Evolutionary conservation across 2,888 invertebrate species (phyloP).

Genomic region (Eurois occulta): DNA sequence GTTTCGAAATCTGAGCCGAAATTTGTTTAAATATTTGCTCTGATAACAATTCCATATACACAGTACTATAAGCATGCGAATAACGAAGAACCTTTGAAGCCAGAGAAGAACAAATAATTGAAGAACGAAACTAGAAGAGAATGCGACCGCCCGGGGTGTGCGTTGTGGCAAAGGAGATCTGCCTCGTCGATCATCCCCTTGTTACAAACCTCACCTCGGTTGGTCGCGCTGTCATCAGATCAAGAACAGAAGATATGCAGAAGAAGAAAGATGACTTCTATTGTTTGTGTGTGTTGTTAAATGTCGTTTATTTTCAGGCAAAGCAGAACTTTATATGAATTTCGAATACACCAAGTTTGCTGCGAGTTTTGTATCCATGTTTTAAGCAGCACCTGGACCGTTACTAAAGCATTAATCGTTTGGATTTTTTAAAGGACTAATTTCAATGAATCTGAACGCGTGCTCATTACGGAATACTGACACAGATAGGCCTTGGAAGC

Average conservation of each 20-base stretch:
- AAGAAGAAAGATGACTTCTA: conserved; percentile 3
- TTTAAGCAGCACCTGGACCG: no score
- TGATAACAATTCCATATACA: no score
- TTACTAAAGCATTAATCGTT: not conserved
- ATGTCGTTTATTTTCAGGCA: not conserved
- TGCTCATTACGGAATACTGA: not conserved
- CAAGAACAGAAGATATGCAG: conserved; percentile 52
- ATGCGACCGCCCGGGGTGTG: conserved; percentile 89
- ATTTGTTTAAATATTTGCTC: no score
- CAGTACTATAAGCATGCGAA: no score
- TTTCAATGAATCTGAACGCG: not conserved
- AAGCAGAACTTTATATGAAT: not conserved
- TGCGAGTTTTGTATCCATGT: no score
- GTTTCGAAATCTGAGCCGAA: no score
- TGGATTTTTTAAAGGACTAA: not conserved
- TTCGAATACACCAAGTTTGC: not conserved
- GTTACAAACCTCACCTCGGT: conserved; percentile 93
- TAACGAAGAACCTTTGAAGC: not conserved
- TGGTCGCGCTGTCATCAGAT: conserved; percentile 71
- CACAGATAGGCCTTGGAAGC: not conserved
- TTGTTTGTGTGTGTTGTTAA: not conserved
- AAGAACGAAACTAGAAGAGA: conserved; percentile 7
- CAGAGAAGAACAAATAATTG: conserved; percentile 32
- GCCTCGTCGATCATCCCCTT: conserved; percentile 91
- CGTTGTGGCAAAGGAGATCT: conserved; percentile 92